These are phyloP conservation scores for Polypterus senegalus DNA, from an alignment of 2,113 vertebrate genomes.

Conservation along the genomic window DNA sequence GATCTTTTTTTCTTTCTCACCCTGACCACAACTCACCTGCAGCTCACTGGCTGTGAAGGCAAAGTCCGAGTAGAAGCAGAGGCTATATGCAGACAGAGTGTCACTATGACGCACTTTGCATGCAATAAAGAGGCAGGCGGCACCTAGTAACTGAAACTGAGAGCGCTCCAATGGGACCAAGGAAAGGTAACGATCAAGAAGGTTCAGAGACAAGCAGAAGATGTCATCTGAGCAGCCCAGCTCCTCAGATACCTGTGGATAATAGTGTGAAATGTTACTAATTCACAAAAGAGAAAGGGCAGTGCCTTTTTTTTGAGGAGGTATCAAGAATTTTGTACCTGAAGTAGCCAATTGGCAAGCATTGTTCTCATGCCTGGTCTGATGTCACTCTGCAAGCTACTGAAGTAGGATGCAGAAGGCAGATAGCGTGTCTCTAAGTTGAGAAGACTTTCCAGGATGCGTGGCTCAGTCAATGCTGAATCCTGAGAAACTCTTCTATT, in stretches of 20 bases:
- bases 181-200: constrained; percentile 54
- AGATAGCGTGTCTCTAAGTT: constrained; percentile 46
- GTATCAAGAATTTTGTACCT: constrained; percentile 32
- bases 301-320: background rate
- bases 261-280: background rate
- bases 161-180: constrained; percentile 34
- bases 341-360: constrained; percentile 54
- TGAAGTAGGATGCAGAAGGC: constrained; percentile 46
- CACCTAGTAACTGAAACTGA: constrained; percentile 40
- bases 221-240: constrained; percentile 49
- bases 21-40: constrained; percentile 43
- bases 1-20: too few relatives aligned
- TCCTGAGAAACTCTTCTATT: constrained; percentile 47
- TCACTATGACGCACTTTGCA: constrained; percentile 55
- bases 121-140: constrained; percentile 54
- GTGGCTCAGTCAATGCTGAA: constrained; percentile 43
- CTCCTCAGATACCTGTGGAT: constrained; percentile 51
- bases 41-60: constrained; percentile 39
- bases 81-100: constrained; percentile 32
- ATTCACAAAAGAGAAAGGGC: background rate
- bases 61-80: constrained; percentile 48
- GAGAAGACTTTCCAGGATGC: constrained; percentile 51
- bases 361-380: constrained; percentile 48
- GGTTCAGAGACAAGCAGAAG: constrained; percentile 51
- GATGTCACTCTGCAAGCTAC: constrained; percentile 41